Base-by-base conservation (phyloP, 1,140 invertebrate species). In the Limonius californicus region DNA sequence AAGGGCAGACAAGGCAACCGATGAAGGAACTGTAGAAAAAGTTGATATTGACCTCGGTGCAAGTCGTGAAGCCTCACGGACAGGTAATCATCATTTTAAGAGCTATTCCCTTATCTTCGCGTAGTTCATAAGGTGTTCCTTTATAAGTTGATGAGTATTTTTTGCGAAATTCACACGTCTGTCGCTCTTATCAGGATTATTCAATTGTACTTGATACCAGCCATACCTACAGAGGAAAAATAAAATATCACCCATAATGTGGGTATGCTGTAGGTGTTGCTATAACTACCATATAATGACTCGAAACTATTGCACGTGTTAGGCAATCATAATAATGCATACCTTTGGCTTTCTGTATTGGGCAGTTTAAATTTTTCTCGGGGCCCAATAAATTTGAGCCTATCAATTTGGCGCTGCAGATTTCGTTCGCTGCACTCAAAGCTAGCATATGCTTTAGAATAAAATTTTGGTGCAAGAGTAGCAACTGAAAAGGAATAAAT, bases 21-120 rank as follows among this genome's bases (percentile, higher is more conserved):
- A 81, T 63, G 77, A 80, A 57, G 79, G 74, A 56, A 81, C 76
- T 9, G 75, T 75, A 2, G 79, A 80, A 69, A 82, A 74, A 14
- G 85, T 94, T 18, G 89, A 93, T 42, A 70, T 82, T 35, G 88
- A 94, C 78, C 76, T 94, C 45, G 91, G 91, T 2, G 84, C 88
- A 21, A 90, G 86, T 61, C 82, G 87, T 68, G 91, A 94, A 77
- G 92, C 82, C 59, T 93, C 90, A 11, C 83, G 88, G 79, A 95
- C 92, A 80, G 90, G 90, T 92, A 35, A 47, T n/a, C n/a, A n/a
- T n/a, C n/a, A n/a, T 14, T 19, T 60, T 21, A 11, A 59, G 15
- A 18, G 57, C 65, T 68, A 75, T 42, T 66, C 58, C 21, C 73
- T 66, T 39, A 75, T 74, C 69, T 73, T 74, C 54, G 63, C 71